phyloP scores from a whole-genome alignment of 1,140 invertebrate species.

The Streblospio benedicti region DNA sequence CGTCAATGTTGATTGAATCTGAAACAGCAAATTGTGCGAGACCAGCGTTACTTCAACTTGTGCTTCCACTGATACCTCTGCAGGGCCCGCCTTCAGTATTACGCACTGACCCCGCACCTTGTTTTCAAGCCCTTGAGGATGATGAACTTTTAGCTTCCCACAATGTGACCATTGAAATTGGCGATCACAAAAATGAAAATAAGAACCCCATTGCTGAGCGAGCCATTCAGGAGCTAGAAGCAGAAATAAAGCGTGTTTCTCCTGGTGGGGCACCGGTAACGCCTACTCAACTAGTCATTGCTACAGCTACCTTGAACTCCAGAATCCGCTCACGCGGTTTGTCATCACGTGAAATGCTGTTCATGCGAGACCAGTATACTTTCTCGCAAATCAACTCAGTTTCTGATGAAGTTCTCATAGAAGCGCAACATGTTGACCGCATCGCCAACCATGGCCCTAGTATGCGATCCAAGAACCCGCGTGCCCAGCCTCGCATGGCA shows the following conservation, averaged over 20 bases:
- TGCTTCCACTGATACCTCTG: conserved; percentile 2
- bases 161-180: conserved; percentile 17
- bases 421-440: too few relatives aligned
- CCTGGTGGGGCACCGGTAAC: background rate
- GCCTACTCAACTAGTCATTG: too few relatives aligned
- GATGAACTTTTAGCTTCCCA: conserved; percentile 15
- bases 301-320: too few relatives aligned
- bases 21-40: background rate
- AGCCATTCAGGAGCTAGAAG: conserved; percentile 7
- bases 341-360: conserved; percentile 1
- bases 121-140: conserved; percentile 16
- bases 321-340: background rate
- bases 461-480: too few relatives aligned
- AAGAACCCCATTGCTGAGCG: conserved; percentile 24
- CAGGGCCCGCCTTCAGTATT: conserved; percentile 16
- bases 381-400: too few relatives aligned
- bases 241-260: background rate
- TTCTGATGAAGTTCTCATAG: too few relatives aligned
- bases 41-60: background rate
- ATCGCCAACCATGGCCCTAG: too few relatives aligned
- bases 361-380: too few relatives aligned
- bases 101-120: conserved; percentile 20
- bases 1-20: background rate
- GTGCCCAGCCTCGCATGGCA: too few relatives aligned
- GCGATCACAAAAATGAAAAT: conserved; percentile 18